Evolutionary conservation across 2,113 vertebrate genomes (phyloP), one percentile per base, ranked within the genome.

Genomic region (Cyphotilapia sp.): DNA sequence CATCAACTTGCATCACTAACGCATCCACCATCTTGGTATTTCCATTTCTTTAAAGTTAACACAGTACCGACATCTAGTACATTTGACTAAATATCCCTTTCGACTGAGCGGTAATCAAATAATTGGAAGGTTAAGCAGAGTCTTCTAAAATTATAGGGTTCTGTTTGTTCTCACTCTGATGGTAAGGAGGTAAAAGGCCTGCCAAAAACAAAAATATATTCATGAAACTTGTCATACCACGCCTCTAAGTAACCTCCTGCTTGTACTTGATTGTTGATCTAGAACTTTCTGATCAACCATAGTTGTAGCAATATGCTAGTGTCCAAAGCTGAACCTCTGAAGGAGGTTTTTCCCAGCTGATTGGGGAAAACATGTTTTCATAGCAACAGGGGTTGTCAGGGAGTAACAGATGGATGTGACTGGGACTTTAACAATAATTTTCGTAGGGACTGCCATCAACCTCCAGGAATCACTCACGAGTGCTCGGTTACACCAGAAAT

Each of bases 401-500:
- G 2, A 53, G 49, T n/a, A 49, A 49, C 47, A 17, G 47, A 17
- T 49, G 47, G 0, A 49, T 49, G 4, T 17, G 47, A 49, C 47
- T 49, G 47, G 4, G 47, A 49, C 47, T 49, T 49, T 49, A 49
- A 49, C 4, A 49, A 16, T 47, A 47, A 49, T 49, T 49, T 49
- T 49, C 0, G 7, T 49, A 17, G 16, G 16, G 16, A 49, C 47
- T 49, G 47, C 47, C 47, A 17, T 17, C 7, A 17, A 49, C 16
- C 8, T 49, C 1, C 47, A 19, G 16, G 47, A 49, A 49, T 49
- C 47, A 49, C 16, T 49, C 47, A 49, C 17, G 3, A 51, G 49
- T 51, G 17, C 49, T 51, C 0, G 2, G 47, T 51, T 51, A 19
- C 0, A 0, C 0, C 17, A 51, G 3, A 51, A 5, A 51, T 1